A percentile compares a stretch with the other conserved stretches of the same genome.
Conservation (phyloP, 2,113 vertebrate genomes). For the Balaenoptera acutorostrata region DNA sequence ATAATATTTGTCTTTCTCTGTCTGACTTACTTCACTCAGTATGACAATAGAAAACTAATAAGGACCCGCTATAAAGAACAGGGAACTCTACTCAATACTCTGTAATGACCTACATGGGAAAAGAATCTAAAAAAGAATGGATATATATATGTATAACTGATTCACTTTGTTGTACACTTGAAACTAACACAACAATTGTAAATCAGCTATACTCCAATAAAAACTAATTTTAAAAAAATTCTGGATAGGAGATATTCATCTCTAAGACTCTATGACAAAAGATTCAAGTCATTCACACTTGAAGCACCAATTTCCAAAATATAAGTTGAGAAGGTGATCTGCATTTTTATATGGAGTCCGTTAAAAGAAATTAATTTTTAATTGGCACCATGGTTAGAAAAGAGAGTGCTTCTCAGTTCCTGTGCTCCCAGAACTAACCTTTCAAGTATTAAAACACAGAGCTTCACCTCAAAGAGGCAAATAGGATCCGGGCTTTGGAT, state of each 20-base stretch:
- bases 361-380: not conserved
- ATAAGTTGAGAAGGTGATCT: not conserved
- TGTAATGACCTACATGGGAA: not conserved
- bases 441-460: not conserved
- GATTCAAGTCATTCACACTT: not conserved
- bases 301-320: not conserved
- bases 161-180: not conserved
- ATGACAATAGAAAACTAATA: not conserved
- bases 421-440: not conserved
- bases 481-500: not conserved
- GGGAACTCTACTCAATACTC: not conserved
- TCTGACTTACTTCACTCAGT: not conserved
- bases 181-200: not conserved
- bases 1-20: not conserved
- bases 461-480: not conserved
- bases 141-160: not conserved
- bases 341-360: not conserved
- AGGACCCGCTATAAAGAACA: not conserved
- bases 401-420: not conserved
- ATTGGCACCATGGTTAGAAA: not conserved
- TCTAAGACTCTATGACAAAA: not conserved
- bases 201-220: not conserved
- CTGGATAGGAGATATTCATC: not conserved
- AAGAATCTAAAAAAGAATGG: not conserved
- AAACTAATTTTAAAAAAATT: not conserved